Evolutionary conservation across 2,888 invertebrate species (phyloP).

Genomic region (Drosophila anceps): DNA sequence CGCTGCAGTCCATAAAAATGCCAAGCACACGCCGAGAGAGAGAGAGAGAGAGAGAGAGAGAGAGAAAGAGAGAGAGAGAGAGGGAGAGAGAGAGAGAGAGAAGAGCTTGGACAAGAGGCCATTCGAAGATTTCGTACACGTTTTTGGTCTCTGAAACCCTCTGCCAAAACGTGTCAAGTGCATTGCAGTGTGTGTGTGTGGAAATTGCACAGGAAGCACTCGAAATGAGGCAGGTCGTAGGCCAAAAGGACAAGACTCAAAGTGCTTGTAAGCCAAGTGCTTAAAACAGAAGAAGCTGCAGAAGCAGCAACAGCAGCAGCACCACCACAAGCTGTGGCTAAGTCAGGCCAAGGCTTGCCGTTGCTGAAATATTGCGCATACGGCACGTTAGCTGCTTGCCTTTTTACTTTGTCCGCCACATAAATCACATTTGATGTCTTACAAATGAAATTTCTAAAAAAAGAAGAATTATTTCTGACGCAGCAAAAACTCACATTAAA

Average conservation of each 20-base stretch:
- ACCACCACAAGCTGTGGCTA: background rate
- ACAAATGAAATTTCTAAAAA: constrained; percentile 50
- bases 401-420: constrained; percentile 29
- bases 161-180: constrained; percentile 73
- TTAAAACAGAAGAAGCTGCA: constrained; percentile 7
- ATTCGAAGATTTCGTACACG: constrained; percentile 37
- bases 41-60: background rate
- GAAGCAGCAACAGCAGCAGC: background rate
- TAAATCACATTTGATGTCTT: constrained; percentile 58
- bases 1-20: constrained; percentile 64
- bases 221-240: constrained; percentile 35
- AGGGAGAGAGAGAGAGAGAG: background rate
- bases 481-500: constrained; percentile 50
- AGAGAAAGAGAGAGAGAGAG: no score
- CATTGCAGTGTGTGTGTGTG: constrained; percentile 63
- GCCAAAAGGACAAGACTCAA: constrained; percentile 25
- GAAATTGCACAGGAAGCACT: constrained; percentile 49
- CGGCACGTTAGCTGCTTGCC: constrained; percentile 31
- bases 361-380: constrained; percentile 51
- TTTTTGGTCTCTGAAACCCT: constrained; percentile 24
- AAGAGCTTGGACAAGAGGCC: background rate
- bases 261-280: constrained; percentile 35
- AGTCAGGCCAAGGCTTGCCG: constrained; percentile 44
- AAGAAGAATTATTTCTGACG: constrained; percentile 44
- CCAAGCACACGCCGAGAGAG: constrained; percentile 42